Conservation (phyloP, 2,113 vertebrate genomes). For the Leptodactylus fuscus region DNA sequence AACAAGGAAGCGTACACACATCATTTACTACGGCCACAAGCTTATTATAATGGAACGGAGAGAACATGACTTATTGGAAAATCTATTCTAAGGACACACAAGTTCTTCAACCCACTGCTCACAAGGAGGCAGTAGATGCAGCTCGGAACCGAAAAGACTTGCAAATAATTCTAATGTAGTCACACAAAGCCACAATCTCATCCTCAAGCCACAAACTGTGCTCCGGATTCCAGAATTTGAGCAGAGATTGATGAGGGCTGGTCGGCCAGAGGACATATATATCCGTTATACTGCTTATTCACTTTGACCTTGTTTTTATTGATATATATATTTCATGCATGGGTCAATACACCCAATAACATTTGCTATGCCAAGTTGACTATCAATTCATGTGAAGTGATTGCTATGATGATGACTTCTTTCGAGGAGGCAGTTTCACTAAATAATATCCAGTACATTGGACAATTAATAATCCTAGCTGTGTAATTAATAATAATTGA, state of each 20-base stretch:
- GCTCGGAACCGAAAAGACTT: background rate
- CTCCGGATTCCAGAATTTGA: constrained; percentile 1
- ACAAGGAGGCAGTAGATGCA: background rate
- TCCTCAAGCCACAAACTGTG: background rate
- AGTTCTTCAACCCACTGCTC: background rate
- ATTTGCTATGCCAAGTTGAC: constrained; percentile 6
- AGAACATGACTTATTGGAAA: background rate
- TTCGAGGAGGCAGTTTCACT: background rate
- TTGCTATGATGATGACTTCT: constrained; percentile 12
- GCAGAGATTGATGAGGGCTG: constrained; percentile 7
- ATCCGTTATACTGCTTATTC: constrained; percentile 17
- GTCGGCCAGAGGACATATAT: background rate
- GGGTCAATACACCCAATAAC: constrained; percentile 25
- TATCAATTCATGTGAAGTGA: constrained; percentile 12
- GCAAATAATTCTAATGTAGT: background rate
- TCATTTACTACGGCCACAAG: background rate
- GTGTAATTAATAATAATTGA: too few relatives aligned
- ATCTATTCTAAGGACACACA: constrained; percentile 11
- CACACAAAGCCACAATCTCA: background rate
- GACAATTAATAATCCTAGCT: background rate
- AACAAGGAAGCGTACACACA: background rate
- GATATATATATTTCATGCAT: constrained; percentile 34
- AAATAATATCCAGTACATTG: background rate
- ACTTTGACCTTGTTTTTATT: constrained; percentile 41
- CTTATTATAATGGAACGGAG: background rate